These are phyloP conservation scores for Acipenser oxyrinchus DNA, from an alignment of 2,797 vertebrate species.

Conservation along the genomic window DNA sequence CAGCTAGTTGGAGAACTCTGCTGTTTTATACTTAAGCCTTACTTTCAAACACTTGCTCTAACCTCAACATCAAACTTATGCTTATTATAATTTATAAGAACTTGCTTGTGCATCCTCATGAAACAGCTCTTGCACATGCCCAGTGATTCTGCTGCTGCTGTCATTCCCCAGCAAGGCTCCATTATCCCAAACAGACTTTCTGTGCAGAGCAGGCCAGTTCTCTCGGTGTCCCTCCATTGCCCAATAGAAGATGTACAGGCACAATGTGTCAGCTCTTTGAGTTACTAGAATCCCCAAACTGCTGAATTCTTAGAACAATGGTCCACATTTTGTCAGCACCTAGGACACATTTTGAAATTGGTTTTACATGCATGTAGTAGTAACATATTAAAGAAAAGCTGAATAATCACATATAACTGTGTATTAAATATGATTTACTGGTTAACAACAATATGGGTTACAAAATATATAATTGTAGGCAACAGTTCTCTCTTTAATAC, in stretches of 20 bases:
- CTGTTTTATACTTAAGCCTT: too few relatives aligned
- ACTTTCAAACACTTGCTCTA: too few relatives aligned
- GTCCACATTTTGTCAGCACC: background rate
- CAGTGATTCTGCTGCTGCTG: conserved; percentile 20
- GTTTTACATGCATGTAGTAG: background rate
- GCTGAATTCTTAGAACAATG: too few relatives aligned
- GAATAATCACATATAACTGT: too few relatives aligned
- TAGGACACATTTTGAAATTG: background rate
- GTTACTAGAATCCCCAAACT: background rate
- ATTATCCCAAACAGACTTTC: conserved; percentile 16
- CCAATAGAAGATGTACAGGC: background rate
- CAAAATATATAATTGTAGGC: too few relatives aligned
- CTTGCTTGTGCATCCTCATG: conserved; percentile 86
- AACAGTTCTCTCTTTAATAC: too few relatives aligned
- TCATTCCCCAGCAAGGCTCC: conserved; percentile 16
- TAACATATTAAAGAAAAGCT: too few relatives aligned
- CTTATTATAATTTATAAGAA: background rate
- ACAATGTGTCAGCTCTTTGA: background rate
- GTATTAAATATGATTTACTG: too few relatives aligned
- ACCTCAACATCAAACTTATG: too few relatives aligned
- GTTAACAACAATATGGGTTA: too few relatives aligned
- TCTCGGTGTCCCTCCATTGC: conserved; percentile 34
- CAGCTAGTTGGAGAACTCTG: too few relatives aligned
- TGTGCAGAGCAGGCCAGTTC: conserved; percentile 28
- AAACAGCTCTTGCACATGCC: conserved; percentile 78